Conservation (phyloP, 2,113 vertebrate species). For the Otus sunia region DNA sequence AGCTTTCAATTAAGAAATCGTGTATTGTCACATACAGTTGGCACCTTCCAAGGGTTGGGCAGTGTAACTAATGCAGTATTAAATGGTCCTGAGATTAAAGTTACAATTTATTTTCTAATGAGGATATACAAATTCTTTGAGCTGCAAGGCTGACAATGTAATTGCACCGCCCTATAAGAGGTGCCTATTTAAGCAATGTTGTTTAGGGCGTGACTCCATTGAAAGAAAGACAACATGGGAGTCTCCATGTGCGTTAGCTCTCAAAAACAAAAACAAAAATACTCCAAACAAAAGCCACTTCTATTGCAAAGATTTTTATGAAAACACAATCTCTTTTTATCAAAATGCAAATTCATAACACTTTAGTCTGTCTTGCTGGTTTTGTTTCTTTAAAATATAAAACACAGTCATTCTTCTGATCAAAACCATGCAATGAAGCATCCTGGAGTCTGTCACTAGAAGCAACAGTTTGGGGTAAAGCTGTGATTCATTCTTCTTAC, state of each 20-base stretch:
- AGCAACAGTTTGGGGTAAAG: not conserved
- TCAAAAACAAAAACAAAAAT: not conserved
- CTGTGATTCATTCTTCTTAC: not conserved
- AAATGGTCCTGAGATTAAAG: not conserved
- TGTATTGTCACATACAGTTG: not conserved
- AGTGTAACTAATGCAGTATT: not conserved
- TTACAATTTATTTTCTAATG: not conserved
- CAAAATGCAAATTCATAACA: not conserved
- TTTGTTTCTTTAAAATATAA: not conserved
- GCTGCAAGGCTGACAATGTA: not conserved
- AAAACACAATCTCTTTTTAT: not conserved
- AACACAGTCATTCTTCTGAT: not conserved
- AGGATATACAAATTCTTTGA: not conserved
- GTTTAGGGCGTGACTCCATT: not conserved
- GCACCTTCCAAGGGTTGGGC: not conserved
- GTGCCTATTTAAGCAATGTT: not conserved
- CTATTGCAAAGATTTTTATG: not conserved
- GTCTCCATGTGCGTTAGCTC: not conserved
- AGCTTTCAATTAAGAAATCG: not conserved
- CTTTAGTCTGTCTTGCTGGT: not conserved
- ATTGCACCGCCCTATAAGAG: fast-evolving
- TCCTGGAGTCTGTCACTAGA: not conserved
- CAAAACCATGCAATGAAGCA: not conserved
- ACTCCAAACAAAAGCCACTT: not conserved
- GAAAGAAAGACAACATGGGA: not conserved